phyloP scores from a whole-genome alignment of 2,888 invertebrate species.

The Mongoloraphidia duomilia region DNA sequence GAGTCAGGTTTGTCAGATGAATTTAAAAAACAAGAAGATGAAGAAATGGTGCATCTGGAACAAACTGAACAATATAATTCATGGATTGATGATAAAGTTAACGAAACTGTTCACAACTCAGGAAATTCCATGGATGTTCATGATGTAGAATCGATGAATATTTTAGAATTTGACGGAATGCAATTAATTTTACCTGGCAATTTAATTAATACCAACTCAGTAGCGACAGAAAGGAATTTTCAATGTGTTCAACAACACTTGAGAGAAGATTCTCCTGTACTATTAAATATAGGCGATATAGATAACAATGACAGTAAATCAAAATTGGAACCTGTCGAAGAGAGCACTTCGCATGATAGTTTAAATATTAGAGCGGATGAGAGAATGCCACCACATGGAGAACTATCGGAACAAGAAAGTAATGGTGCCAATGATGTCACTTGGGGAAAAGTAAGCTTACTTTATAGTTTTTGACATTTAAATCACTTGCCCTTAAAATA shows the following conservation, averaged over 20 bases:
- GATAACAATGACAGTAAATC: conserved; percentile 21
- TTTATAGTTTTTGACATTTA: conserved; percentile 4
- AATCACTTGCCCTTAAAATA: not conserved
- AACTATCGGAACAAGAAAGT: conserved; percentile 76
- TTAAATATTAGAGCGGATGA: conserved; percentile 73
- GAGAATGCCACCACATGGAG: conserved; percentile 75
- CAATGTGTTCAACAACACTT: conserved; percentile 17
- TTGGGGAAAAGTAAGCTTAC: conserved; percentile 51
- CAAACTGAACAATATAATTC: no score
- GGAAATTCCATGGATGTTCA: conserved; percentile 24
- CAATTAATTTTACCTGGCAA: conserved; percentile 25
- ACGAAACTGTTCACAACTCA: not conserved
- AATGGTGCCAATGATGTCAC: conserved; percentile 66
- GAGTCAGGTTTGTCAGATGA: no score
- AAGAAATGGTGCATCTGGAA: no score
- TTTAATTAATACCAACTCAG: conserved; percentile 23
- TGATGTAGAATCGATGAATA: conserved; percentile 29
- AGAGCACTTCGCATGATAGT: conserved; percentile 27
- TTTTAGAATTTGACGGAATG: conserved; percentile 36
- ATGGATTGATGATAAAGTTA: not conserved
- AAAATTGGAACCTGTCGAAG: conserved; percentile 28
- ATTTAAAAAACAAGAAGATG: no score
- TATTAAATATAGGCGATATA: conserved; percentile 26
- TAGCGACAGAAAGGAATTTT: conserved; percentile 25
- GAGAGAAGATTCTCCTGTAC: conserved; percentile 21